Percentiles rank a stretch among this genome's conserved stretches.
Evolutionary conservation across 2,888 invertebrate species (phyloP).

Genomic region (Dynastes hyllus): DNA sequence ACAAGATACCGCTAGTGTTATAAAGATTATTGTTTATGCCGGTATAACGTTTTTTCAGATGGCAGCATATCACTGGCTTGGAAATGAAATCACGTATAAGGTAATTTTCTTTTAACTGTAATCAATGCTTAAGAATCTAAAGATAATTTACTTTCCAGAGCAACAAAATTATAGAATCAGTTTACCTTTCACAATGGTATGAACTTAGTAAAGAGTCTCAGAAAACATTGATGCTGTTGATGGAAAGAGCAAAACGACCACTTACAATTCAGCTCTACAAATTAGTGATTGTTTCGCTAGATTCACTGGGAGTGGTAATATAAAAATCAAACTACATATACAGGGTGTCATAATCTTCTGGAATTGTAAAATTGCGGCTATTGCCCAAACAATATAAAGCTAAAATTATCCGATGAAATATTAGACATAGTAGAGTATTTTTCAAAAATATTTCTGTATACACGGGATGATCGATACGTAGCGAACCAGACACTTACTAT

Average conservation of each 20-base stretch:
- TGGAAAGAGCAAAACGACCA: slow-evolving; percentile 21
- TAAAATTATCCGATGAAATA: too few species aligned
- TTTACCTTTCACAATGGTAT: slow-evolving; percentile 23
- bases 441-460: too few species aligned
- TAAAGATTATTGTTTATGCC: background rate
- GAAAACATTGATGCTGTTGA: slow-evolving; percentile 2
- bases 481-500: too few species aligned
- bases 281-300: slow-evolving; percentile 5
- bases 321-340: too few species aligned
- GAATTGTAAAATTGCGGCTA: too few species aligned
- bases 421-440: too few species aligned
- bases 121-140: background rate
- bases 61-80: slow-evolving; percentile 42
- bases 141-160: slow-evolving; percentile 20
- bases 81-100: slow-evolving; percentile 45
- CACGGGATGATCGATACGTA: too few species aligned
- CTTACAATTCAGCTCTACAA: slow-evolving; percentile 20
- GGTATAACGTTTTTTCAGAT: slow-evolving; percentile 19
- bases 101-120: background rate
- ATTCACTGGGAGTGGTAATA: slow-evolving; percentile 29
- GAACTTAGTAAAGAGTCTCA: slow-evolving; percentile 7
- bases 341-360: too few species aligned
- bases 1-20: background rate
- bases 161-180: slow-evolving; percentile 19
- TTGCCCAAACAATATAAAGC: too few species aligned